These are phyloP conservation scores for Zalophus californianus DNA, from an alignment of 2,797 vertebrate species.

Conservation along the genomic window DNA sequence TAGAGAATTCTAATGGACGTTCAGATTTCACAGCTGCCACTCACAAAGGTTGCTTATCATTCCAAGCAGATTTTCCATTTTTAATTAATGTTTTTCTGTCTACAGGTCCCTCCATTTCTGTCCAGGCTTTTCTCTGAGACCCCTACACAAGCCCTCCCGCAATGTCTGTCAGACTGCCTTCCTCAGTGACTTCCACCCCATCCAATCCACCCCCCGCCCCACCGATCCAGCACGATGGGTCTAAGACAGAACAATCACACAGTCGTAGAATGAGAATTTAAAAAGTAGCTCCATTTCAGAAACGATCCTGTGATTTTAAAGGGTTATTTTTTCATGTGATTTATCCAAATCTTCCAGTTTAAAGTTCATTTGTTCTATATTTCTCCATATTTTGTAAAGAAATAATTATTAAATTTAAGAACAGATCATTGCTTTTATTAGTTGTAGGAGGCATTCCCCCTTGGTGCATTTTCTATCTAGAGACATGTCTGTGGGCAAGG, in stretches of 20 bases:
- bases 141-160: neutral
- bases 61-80: neutral
- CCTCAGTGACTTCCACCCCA: neutral
- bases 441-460: neutral
- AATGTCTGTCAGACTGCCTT: no score
- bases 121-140: neutral
- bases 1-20: rapidly evolving
- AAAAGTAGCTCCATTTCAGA: neutral
- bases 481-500: neutral
- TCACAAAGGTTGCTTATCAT: neutral
- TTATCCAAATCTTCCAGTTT: neutral
- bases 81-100: neutral
- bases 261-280: neutral
- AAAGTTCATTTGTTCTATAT: neutral
- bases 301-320: neutral
- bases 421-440: neutral
- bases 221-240: neutral
- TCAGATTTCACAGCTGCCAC: neutral
- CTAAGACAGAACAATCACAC: neutral
- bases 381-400: neutral
- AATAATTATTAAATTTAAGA: neutral
- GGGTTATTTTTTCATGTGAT: neutral
- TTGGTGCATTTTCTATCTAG: neutral
- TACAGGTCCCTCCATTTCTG: neutral
- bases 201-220: no score